These are phyloP conservation scores for Sminthurinus aureus DNA, from an alignment of 2,888 invertebrate genomes.

Conservation along the genomic window DNA sequence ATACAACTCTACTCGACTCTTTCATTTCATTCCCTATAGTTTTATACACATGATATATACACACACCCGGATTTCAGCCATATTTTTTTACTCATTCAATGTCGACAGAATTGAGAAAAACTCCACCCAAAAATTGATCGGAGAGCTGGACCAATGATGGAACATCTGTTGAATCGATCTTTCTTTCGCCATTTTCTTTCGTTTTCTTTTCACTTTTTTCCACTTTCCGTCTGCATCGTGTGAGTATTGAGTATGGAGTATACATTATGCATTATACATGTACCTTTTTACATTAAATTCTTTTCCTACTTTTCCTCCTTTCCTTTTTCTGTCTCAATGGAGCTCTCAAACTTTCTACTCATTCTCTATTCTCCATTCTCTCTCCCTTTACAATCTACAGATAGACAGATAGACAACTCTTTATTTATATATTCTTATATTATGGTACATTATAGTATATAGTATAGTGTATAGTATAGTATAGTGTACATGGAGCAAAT, in stretches of 20 bases:
- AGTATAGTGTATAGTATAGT: no score
- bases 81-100: slow-evolving; percentile 39
- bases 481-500: no score
- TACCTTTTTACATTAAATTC: no score
- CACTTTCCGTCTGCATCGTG: background rate
- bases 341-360: slow-evolving; percentile 1
- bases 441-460: no score
- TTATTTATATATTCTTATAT: no score
- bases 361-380: background rate
- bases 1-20: no score
- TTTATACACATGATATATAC: background rate
- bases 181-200: slow-evolving; percentile 49
- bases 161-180: slow-evolving; percentile 59
- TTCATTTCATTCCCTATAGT: background rate
- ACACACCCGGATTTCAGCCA: slow-evolving; percentile 22
- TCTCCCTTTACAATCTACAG: background rate
- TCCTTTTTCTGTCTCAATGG: no score
- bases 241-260: no score
- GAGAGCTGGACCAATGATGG: slow-evolving; percentile 58
- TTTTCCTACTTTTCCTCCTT: no score
- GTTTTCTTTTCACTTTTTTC: slow-evolving; percentile 40
- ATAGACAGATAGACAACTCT: no score
- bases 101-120: slow-evolving; percentile 54
- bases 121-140: slow-evolving; percentile 59
- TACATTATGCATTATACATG: no score